These are phyloP conservation scores for Crocodylus rhombifer DNA, from an alignment of 2,797 vertebrate species.

Conservation along the genomic window DNA sequence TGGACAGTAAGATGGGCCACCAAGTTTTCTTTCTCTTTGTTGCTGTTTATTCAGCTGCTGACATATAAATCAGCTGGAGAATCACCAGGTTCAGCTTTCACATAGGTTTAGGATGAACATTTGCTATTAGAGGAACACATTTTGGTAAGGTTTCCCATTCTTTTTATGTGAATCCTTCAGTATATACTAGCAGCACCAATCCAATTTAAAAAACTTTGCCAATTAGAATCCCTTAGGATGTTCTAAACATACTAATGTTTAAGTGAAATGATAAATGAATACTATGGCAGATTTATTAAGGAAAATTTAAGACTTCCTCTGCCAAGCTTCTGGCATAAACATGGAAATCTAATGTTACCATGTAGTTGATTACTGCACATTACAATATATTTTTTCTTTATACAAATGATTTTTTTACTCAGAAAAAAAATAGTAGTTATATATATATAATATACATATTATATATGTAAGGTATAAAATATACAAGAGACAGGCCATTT, in stretches of 20 bases:
- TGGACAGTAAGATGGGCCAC: not conserved
- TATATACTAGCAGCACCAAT: conserved; percentile 9
- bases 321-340: not conserved
- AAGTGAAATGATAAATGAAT: not conserved
- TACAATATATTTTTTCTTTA: not conserved
- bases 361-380: not conserved
- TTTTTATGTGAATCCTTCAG: not conserved
- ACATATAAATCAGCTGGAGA: not conserved
- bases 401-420: not conserved
- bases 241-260: conserved; percentile 33
- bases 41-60: not conserved
- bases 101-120: too few relatives aligned
- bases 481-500: not conserved
- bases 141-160: not conserved
- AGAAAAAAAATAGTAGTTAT: not conserved
- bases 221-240: not conserved
- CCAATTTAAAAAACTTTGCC: conserved; percentile 1
- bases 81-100: not conserved
- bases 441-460: not conserved
- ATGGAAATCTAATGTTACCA: not conserved
- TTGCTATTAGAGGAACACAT: not conserved
- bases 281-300: not conserved
- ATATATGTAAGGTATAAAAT: too few relatives aligned
- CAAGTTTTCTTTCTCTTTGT: not conserved
- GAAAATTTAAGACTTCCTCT: not conserved